Evolutionary conservation across 2,888 invertebrate genomes (phyloP), one percentile per base, ranked within the genome.

Genomic region (Eretmocerus hayati): DNA sequence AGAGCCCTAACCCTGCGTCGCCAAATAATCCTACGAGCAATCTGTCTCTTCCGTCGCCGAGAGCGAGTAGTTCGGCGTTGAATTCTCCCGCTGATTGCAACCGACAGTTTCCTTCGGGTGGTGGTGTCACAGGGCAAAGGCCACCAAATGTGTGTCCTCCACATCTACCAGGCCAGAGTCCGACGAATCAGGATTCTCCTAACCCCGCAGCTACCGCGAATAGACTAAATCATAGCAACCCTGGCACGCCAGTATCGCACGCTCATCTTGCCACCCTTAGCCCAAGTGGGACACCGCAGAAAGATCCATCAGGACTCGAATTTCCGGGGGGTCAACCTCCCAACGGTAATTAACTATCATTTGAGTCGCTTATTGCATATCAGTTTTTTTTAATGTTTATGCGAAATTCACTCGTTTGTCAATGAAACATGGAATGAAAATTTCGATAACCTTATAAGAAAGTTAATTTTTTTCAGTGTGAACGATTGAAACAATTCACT

Each of bases 1-100:
- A 84, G 63, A 85, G 84, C 61, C 84, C 85, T 11, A 84, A 81
- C 69, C 85, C 85, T 1, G 77, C 80, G 38, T 85, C 85, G 56
- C 84, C 85, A 2, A 83, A 83, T 58, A 84, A 84, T 65, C 81
- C 82, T 38, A 81, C 82, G 44, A 81, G 81, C 50, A 83, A 84
- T 69, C 67, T 85, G 37, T 84, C 85, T 15, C 70, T 85, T 56
- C 85, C 85, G n/a, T 86, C 86, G 40, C 86, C 85, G 1, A 75
- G 84, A 37, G 81, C 81, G 48, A 80, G 81, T 53, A 37, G 37
- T 21, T 81, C 84, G 19, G 81, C 83, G 23, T 71, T 84, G 11
- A 83, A 84, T 67, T 85, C 85, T 23, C 85, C 85, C 2, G 81
- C 81, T 6, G 84, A 83, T 60, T 74, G 78, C 46, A 76, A 75